Evolutionary conservation across 2,888 invertebrate genomes (phyloP), one percentile per base, ranked within the genome.

Genomic region (Venusia cambrica): DNA sequence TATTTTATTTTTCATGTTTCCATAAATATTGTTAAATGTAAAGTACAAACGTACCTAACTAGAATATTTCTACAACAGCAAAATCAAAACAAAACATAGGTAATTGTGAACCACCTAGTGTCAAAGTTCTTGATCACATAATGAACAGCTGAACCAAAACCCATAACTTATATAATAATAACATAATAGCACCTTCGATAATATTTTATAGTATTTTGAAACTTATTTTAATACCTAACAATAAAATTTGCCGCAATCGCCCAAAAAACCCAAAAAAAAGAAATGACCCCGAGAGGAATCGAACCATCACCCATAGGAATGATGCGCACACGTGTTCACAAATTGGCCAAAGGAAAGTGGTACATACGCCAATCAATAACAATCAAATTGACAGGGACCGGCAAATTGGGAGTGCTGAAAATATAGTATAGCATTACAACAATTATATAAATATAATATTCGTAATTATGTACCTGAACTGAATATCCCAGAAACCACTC

Each of bases 291-390:
- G 40, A 32, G 40, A 38, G 51, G 73, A 58, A 57, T 73, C 60
- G 75, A 75, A 75, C 74, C 70, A 47, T 41, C 61, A 46, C 53
- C 57, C 37, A 34, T 41, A 40, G 51, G 51, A 54, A 50, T 29
- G 37, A 39, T 44, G 34, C 51, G 36, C 54, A 54, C 62, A 58
- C 57, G 56, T 58, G 62, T 52, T 62, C 43, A 29, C 42, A 32
- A 50, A 45, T 50, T 36, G 21, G 55, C 65, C 46, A 68, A 45
- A 54, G 21, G 6, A 12, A 27, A 8, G 22, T 13, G 12, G n/a
- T 13, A n/a, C 13, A 7, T 10, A 6, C 6, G n/a, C 13, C 9
- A 5, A 19, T 18, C 7, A 24, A 14, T 9, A 10, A 22, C 6
- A 35, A 21, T n/a, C 15, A 21, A 21, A 22, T 21, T 17, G 4